A percentile compares a stretch with the other conserved stretches of the same genome.
phyloP scores from a whole-genome alignment of 2,888 invertebrate genomes.

The Aromia moschata region DNA sequence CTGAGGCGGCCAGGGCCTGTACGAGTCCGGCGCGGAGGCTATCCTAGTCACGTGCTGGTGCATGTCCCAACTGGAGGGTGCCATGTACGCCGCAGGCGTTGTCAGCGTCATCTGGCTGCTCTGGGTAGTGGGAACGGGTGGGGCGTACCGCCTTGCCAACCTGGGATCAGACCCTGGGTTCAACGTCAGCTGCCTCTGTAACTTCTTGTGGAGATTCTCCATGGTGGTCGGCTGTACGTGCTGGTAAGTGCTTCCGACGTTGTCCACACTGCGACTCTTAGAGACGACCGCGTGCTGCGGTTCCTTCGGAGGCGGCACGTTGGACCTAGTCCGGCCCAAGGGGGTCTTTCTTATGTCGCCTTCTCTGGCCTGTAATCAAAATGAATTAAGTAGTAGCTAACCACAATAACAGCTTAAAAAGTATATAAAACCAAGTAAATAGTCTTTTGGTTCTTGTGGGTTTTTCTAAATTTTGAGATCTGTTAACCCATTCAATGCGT shows the following conservation, averaged over 20 bases:
- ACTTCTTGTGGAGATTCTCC: slow-evolving; percentile 78
- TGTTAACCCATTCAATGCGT: too few relatives aligned
- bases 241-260: slow-evolving; percentile 56
- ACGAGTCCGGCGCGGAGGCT: slow-evolving; percentile 77
- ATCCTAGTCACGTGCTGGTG: slow-evolving; percentile 76
- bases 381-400: too few relatives aligned
- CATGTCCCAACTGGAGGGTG: slow-evolving; percentile 55
- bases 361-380: slow-evolving; percentile 38
- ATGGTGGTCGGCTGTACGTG: slow-evolving; percentile 42
- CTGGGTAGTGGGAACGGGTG: slow-evolving; percentile 46
- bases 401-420: too few relatives aligned
- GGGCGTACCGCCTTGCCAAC: slow-evolving; percentile 59
- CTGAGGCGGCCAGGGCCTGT: slow-evolving; percentile 65
- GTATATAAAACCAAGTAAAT: too few relatives aligned
- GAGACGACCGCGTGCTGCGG: slow-evolving; percentile 63
- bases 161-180: slow-evolving; percentile 84
- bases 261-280: slow-evolving; percentile 68
- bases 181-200: slow-evolving; percentile 82
- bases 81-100: slow-evolving; percentile 45
- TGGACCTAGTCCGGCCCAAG: slow-evolving; percentile 75
- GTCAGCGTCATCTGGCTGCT: slow-evolving; percentile 48
- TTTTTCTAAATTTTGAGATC: too few relatives aligned
- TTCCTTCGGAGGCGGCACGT: slow-evolving; percentile 64
- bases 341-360: slow-evolving; percentile 67
- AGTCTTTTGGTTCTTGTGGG: too few relatives aligned